A percentile compares a stretch with the other conserved stretches of the same genome.
Evolutionary conservation across 2,113 vertebrate genomes (phyloP).

Genomic region (Malaclemys terrapin): DNA sequence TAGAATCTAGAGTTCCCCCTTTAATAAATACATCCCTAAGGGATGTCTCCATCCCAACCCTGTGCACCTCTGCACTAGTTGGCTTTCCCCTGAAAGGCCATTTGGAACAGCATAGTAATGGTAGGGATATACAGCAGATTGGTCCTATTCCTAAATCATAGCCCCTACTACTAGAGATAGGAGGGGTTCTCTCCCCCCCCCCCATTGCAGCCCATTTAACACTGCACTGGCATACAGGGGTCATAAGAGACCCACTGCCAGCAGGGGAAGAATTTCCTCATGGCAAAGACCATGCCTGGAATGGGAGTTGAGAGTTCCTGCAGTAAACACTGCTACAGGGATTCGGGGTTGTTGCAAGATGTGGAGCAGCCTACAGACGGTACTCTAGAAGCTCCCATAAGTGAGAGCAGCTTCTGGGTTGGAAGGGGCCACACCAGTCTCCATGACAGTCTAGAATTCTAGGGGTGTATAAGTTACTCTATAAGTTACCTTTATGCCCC

Average conservation of each 20-base stretch:
- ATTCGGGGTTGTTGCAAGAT: background rate
- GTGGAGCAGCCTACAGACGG: background rate
- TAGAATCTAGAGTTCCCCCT: too few relatives aligned
- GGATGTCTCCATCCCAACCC: too few relatives aligned
- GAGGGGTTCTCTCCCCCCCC: background rate
- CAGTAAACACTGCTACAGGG: background rate
- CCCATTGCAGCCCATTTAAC: slow-evolving; percentile 25
- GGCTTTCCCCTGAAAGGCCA: too few relatives aligned
- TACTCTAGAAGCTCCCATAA: background rate
- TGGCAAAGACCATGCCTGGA: background rate
- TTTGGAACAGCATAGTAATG: background rate
- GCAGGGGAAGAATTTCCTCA: slow-evolving; percentile 4
- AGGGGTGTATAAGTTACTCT: accelerated
- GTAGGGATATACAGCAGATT: background rate
- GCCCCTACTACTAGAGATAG: background rate
- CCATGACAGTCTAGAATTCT: background rate
- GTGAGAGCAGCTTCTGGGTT: background rate
- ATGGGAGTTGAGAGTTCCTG: background rate
- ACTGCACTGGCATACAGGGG: slow-evolving; percentile 15
- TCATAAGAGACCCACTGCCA: background rate
- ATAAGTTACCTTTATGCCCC: accelerated
- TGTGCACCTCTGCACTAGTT: too few relatives aligned
- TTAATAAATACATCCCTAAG: too few relatives aligned
- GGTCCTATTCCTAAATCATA: background rate
- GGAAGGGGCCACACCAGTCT: accelerated